Percentiles rank a stretch among this genome's conserved stretches.
Conservation (phyloP, 1,140 invertebrate genomes). For the Drosophila prosaltans region DNA sequence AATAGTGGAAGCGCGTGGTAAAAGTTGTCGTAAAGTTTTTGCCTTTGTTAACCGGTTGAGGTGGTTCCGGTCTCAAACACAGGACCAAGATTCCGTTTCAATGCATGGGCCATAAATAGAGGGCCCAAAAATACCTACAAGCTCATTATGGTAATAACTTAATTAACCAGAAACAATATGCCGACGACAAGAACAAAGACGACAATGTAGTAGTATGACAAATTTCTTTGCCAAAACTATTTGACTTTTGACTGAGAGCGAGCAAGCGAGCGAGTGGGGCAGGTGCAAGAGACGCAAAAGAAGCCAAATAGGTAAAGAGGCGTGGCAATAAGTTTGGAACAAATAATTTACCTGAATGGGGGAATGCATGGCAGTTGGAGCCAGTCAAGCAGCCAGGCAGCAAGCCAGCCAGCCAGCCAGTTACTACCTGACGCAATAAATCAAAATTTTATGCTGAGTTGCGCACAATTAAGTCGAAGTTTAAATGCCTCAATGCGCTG, state of each 20-base stretch:
- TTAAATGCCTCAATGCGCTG: constrained; percentile 55
- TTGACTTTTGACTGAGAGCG: constrained; percentile 73
- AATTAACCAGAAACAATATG: constrained; percentile 81
- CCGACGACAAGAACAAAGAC: constrained; percentile 56
- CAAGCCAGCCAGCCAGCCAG: constrained; percentile 24
- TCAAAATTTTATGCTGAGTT: constrained; percentile 78
- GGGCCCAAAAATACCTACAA: constrained; percentile 66
- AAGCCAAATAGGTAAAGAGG: background rate
- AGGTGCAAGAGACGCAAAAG: too few relatives aligned
- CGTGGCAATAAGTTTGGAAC: constrained; percentile 11
- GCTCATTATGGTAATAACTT: constrained; percentile 82
- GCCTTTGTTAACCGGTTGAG: constrained; percentile 59
- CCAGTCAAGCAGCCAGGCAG: constrained; percentile 4
- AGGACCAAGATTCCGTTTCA: constrained; percentile 25
- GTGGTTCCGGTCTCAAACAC: constrained; percentile 14
- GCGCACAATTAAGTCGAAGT: constrained; percentile 77
- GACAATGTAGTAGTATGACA: constrained; percentile 64
- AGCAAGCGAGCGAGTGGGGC: background rate
- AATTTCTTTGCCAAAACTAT: constrained; percentile 77
- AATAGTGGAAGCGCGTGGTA: constrained; percentile 37
- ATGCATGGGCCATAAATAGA: constrained; percentile 73
- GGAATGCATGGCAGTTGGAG: constrained; percentile 31
- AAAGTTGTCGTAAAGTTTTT: constrained; percentile 61
- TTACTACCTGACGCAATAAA: constrained; percentile 70
- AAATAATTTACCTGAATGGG: constrained; percentile 42